phyloP scores from a whole-genome alignment of 2,888 invertebrate species.

The Patella depressa region DNA sequence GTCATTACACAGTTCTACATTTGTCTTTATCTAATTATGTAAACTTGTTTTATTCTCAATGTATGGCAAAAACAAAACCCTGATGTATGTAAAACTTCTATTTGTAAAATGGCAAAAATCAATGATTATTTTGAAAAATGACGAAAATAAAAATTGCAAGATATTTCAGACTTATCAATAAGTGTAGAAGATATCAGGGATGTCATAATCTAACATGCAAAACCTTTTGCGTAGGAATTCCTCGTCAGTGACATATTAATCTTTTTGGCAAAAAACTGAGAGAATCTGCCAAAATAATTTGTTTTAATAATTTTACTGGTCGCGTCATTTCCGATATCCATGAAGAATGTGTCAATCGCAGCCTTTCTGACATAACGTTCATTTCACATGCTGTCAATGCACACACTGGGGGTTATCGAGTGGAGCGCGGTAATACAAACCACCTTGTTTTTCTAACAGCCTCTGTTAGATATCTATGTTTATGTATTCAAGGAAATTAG shows the following conservation, averaged over 20 bases:
- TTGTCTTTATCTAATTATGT: too few relatives aligned
- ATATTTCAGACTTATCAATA: too few relatives aligned
- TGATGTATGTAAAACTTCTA: too few relatives aligned
- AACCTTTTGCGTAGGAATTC: background rate
- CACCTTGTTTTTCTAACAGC: background rate
- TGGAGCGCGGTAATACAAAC: background rate
- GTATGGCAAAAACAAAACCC: too few relatives aligned
- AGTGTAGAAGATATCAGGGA: too few relatives aligned
- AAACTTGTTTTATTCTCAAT: too few relatives aligned
- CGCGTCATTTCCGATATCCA: background rate
- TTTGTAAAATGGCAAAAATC: too few relatives aligned
- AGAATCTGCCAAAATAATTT: slow-evolving; percentile 6
- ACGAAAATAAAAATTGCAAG: too few relatives aligned
- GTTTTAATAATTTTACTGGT: background rate
- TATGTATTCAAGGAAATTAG: slow-evolving; percentile 1
- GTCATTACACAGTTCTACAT: too few relatives aligned
- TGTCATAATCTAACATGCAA: background rate
- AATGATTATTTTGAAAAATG: too few relatives aligned
- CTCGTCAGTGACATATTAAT: background rate
- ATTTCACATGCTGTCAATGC: background rate
- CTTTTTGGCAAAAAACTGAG: background rate
- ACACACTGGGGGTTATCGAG: background rate
- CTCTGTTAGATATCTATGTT: background rate
- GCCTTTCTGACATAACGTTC: background rate
- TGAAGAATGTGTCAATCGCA: slow-evolving; percentile 8